phyloP scores from a whole-genome alignment of 2,888 invertebrate species.

The Seira musarum region DNA sequence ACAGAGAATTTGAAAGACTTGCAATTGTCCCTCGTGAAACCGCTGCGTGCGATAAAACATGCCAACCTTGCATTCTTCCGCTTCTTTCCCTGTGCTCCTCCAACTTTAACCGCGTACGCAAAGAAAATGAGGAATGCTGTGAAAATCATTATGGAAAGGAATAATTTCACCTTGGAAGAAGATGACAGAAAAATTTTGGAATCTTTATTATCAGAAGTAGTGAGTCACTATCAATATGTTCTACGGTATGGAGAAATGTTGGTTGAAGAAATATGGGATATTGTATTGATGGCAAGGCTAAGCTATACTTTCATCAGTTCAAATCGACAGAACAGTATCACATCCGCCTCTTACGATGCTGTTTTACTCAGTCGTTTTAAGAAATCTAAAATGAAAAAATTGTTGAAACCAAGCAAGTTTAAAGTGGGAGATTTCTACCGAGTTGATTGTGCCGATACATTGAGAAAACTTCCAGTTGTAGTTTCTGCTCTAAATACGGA shows the following conservation, averaged over 20 bases:
- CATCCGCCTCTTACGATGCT: conserved; percentile 19
- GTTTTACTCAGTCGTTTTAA: conserved; percentile 31
- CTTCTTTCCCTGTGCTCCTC: background rate
- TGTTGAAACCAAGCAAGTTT: conserved; percentile 37
- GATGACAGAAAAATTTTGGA: conserved; percentile 34
- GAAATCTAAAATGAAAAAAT: conserved; percentile 11
- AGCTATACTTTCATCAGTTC: conserved; percentile 42
- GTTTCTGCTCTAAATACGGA: conserved; percentile 42
- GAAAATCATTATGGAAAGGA: conserved; percentile 8
- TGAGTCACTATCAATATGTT: conserved; percentile 32
- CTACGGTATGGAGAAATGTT: conserved; percentile 39
- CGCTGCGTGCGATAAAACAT: conserved; percentile 26
- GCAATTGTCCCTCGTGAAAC: conserved; percentile 21
- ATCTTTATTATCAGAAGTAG: conserved; percentile 32
- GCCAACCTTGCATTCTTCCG: background rate
- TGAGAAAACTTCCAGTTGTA: conserved; percentile 49
- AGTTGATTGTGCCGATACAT: conserved; percentile 42
- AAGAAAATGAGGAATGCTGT: conserved; percentile 35
- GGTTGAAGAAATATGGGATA: conserved; percentile 54
- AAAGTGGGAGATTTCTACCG: conserved; percentile 21
- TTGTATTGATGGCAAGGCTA: conserved; percentile 46
- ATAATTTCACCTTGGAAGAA: background rate
- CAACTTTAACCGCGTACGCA: conserved; percentile 31
- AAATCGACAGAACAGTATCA: conserved; percentile 27
- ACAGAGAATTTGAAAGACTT: conserved; percentile 39